phyloP scores from a whole-genome alignment of 2,888 invertebrate species.

The Drosophila leonis region DNA sequence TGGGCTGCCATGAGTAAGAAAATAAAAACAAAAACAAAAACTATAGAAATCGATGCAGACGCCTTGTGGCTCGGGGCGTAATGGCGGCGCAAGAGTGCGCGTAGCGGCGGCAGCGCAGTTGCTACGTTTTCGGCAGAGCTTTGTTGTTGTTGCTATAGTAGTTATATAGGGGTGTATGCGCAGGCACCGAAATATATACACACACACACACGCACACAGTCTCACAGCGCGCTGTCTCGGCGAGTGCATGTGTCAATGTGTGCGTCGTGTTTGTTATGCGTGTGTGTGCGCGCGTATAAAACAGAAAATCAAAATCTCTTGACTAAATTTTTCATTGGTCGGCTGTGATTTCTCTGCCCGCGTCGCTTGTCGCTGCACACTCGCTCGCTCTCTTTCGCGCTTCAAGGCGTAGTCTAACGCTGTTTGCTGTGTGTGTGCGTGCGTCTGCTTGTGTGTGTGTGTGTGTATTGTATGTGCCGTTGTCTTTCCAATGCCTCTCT shows the following conservation, averaged over 20 bases:
- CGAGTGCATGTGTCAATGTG: slow-evolving; percentile 38
- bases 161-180: slow-evolving; percentile 63
- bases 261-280: slow-evolving; percentile 74
- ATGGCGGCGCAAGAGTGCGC: slow-evolving; percentile 61
- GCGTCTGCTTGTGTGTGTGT: slow-evolving; percentile 11
- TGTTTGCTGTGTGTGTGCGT: slow-evolving; percentile 18
- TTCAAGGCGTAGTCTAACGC: slow-evolving; percentile 26
- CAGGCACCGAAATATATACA: slow-evolving; percentile 22
- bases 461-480: slow-evolving; percentile 38
- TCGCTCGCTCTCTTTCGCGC: slow-evolving; percentile 38
- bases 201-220: slow-evolving; percentile 4
- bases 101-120: slow-evolving; percentile 42
- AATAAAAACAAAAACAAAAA: slow-evolving; percentile 8
- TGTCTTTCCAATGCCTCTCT: slow-evolving; percentile 68
- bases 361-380: slow-evolving; percentile 22
- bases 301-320: slow-evolving; percentile 85
- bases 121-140: slow-evolving; percentile 55
- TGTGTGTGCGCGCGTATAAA: slow-evolving; percentile 80
- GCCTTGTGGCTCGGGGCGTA: slow-evolving; percentile 37
- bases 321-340: slow-evolving; percentile 86
- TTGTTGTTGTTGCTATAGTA: slow-evolving; percentile 38
- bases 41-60: slow-evolving; percentile 64
- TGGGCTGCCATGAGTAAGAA: slow-evolving; percentile 9
- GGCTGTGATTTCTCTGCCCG: slow-evolving; percentile 85
- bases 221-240: slow-evolving; percentile 12